Base-by-base conservation (phyloP, 2,113 vertebrate genomes). In the Ictidomys tridecemlineatus region DNA sequence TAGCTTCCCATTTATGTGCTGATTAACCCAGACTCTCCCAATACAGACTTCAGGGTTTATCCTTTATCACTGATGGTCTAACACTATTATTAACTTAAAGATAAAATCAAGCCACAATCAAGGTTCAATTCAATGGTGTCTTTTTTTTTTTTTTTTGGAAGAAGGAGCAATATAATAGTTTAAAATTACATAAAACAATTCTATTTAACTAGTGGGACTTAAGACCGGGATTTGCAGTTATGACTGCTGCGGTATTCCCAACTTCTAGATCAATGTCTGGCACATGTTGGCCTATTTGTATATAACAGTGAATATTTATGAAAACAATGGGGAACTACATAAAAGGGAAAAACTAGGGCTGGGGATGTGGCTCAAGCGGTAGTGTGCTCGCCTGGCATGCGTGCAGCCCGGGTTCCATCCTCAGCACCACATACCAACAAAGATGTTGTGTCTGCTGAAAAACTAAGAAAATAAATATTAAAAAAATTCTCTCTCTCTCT, bases 11-110 rank as follows among this genome's bases (percentile, higher is more conserved):
- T 16, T 79, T 53, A 45, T 5, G 17, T 56, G 34, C 42, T 79
- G 78, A 86, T 77, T n/a, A 93, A 91, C 37, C 78, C 45, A 77
- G n/a, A 93, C 58, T 83, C 14, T 83, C 79, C 39, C 96, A 79
- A 88, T 39, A 70, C 2, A 2, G 39, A 87, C 11, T 48, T 89
- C 63, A 93, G 18, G 39, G n/a, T 30, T 89, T 80, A 89, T 76
- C 73, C 70, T 93, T 91, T 45, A 69, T 78, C 56, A 95, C 37
- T n/a, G 74, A 80, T 37, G 63, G 28, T 18, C 93, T 37, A 89
- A 72, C 3, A n/a, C 51, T 42, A 17, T 22, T 56, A 26, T 79
- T 89, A 42, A 84, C 30, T 42, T 53, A 85, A 28, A 45, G 17
- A 78, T 61, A 32, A 86, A 70, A 51, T 6, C 14, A 34, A 76